These are phyloP conservation scores for Papilio polyxenes DNA, from an alignment of 1,140 invertebrate species.

Conservation along the genomic window DNA sequence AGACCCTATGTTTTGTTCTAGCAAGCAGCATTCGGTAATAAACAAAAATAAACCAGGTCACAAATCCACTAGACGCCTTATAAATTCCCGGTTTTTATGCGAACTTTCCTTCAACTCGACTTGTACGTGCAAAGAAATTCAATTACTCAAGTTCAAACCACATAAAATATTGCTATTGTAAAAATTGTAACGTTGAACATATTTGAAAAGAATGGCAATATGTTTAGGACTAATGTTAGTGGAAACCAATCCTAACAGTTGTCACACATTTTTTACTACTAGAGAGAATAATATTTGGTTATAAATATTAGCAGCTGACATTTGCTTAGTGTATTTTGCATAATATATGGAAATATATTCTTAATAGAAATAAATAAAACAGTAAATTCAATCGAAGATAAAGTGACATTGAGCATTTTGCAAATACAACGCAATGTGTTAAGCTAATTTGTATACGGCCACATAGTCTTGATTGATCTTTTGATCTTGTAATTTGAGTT, in stretches of 20 bases:
- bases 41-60: constrained; percentile 25
- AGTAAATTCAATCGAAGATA: not conserved
- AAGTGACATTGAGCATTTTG: not conserved
- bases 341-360: not conserved
- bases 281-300: not conserved
- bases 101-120: constrained; percentile 17
- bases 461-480: no score
- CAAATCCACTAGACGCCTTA: constrained; percentile 30
- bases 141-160: constrained; percentile 10
- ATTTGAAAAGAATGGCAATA: not conserved
- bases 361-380: not conserved
- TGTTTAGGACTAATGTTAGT: not conserved
- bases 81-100: constrained; percentile 32
- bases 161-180: constrained; percentile 1
- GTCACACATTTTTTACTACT: not conserved
- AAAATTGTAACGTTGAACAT: not conserved
- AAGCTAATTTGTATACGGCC: not conserved
- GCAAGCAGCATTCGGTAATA: not conserved
- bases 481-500: no score
- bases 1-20: not conserved
- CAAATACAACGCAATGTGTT: not conserved
- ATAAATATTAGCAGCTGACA: not conserved
- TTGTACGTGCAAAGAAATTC: constrained; percentile 16
- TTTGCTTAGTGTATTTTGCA: not conserved
- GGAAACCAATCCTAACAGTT: not conserved